phyloP scores from a whole-genome alignment of 2,888 invertebrate genomes.

The Pseudolycoriella hygida region DNA sequence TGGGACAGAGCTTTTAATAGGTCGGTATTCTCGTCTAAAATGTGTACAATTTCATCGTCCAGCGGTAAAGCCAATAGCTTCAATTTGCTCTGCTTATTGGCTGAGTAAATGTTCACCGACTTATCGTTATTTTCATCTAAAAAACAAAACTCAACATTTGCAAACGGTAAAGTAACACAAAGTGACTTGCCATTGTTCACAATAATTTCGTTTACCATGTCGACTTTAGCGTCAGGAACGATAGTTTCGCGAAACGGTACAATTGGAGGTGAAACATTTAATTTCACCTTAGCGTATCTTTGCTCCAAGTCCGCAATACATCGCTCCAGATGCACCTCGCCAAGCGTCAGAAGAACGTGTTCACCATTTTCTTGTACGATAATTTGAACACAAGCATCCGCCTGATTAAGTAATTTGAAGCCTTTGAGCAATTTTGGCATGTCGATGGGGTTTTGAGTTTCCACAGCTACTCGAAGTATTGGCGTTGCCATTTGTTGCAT shows the following conservation, averaged over 20 bases:
- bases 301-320: conserved; percentile 80
- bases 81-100: conserved; percentile 53
- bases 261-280: conserved; percentile 89
- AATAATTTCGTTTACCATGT: conserved; percentile 75
- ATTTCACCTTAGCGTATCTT: conserved; percentile 66
- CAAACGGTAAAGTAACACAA: conserved; percentile 9
- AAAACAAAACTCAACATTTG: background rate
- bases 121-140: conserved; percentile 32
- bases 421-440: conserved; percentile 56
- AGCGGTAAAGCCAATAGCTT: conserved; percentile 61
- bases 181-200: conserved; percentile 32
- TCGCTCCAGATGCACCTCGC: conserved; percentile 91
- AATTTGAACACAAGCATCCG: conserved; percentile 81
- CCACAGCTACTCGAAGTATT: conserved; percentile 84
- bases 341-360: conserved; percentile 84
- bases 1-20: conserved; percentile 31
- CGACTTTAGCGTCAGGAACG: conserved; percentile 56
- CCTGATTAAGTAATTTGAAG: conserved; percentile 69
- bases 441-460: conserved; percentile 66
- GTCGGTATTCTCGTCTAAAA: conserved; percentile 53
- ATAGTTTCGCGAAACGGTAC: conserved; percentile 94
- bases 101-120: conserved; percentile 40
- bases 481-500: conserved; percentile 61
- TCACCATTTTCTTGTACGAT: conserved; percentile 87
- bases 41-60: conserved; percentile 46